These are phyloP conservation scores for Drosophila kepulauana DNA, from an alignment of 1,140 invertebrate genomes.

Conservation along the genomic window DNA sequence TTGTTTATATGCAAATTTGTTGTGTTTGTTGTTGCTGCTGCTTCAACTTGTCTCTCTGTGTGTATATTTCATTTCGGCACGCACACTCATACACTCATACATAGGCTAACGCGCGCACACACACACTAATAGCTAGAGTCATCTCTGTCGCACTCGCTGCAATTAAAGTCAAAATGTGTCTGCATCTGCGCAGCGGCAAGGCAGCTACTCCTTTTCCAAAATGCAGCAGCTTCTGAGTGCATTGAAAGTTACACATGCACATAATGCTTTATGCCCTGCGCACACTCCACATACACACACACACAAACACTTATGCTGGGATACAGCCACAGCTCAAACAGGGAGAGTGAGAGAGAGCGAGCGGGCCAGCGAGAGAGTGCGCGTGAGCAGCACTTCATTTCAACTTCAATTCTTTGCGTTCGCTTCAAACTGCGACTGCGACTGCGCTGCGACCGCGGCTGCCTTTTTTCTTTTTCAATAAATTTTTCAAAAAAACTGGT, in stretches of 20 bases:
- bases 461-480: slow-evolving; percentile 70
- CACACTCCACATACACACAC: slow-evolving; percentile 34
- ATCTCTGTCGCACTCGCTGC: slow-evolving; percentile 70
- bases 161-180: slow-evolving; percentile 74
- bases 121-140: slow-evolving; percentile 54
- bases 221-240: slow-evolving; percentile 72
- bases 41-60: slow-evolving; percentile 23
- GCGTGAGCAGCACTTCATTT: slow-evolving; percentile 69
- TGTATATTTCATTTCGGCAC: slow-evolving; percentile 72
- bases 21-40: slow-evolving; percentile 50
- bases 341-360: slow-evolving; percentile 17
- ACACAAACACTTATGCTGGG: slow-evolving; percentile 27
- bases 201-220: slow-evolving; percentile 78
- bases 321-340: slow-evolving; percentile 39
- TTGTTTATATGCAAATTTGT: slow-evolving; percentile 82
- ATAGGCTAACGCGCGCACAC: slow-evolving; percentile 20
- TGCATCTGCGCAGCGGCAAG: slow-evolving; percentile 75
- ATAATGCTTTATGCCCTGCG: slow-evolving; percentile 52
- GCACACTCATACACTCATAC: slow-evolving; percentile 42
- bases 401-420: slow-evolving; percentile 74
- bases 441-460: slow-evolving; percentile 40
- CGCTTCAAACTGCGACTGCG: slow-evolving; percentile 41
- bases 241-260: slow-evolving; percentile 68
- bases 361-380: neutral
- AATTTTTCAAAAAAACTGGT: slow-evolving; percentile 81